Base-by-base conservation (phyloP, 2,888 invertebrate species). In the Drosophila setosimentum region DNA sequence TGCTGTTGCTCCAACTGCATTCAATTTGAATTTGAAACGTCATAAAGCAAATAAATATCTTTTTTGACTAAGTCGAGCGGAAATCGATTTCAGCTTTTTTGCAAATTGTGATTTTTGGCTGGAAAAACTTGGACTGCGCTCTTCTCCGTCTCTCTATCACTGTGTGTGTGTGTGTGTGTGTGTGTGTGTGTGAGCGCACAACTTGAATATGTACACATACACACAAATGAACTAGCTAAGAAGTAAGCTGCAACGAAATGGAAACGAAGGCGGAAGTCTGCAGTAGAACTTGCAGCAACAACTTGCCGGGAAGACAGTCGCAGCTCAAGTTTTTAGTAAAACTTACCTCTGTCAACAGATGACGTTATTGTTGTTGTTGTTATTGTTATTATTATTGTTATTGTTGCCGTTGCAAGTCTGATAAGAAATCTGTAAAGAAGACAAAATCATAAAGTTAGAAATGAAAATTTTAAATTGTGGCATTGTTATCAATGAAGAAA, bases 41-140 rank as follows among this genome's bases (percentile, higher is more conserved):
- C 64, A 71, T 57, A 64, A 64, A 30, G 65, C 73, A 73, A 72
- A 59, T 66, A 73, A 72, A 72, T 72, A 59, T 65, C 71, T 61
- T 58, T 73, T 65, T 64, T 73, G 66, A 66, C 51, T 55, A 51
- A 73, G 49, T 65, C 50, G 45, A 73, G 32, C 72, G 74, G 74
- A 73, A 73, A 73, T 73, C 74, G 72, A 74, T 55, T 73, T 72
- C 10, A 58, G 32, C 73, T 33, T 49, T 72, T 64, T 42, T 24
- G 51, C 45, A 63, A 58, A 54, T 71, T 72, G 72, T 40, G 24
- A 49, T 55, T 55, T 37, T 40, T 29, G 29, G 18, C 54, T 27
- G 29, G 29, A 27, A 42, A 37, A 30, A 45, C 51, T 29, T 50
- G 33, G 40, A 51, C 42, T 10, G 33, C 18, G 54, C 54, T 8